Evolutionary conservation across 2,797 vertebrate species (phyloP), one percentile per base, ranked within the genome.

Genomic region (Ctenosaura bakeri): DNA sequence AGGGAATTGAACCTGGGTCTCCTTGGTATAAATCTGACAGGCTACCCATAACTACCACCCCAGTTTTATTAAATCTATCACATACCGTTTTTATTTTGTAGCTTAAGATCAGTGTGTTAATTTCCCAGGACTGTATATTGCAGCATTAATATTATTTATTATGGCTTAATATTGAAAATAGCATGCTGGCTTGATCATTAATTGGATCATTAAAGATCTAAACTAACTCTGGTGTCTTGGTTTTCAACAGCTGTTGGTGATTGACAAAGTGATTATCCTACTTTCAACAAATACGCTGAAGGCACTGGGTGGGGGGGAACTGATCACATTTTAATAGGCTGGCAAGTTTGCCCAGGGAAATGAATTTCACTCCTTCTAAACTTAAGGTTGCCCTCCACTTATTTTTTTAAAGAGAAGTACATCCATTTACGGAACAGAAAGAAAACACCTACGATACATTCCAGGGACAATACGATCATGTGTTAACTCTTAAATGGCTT

Each of bases 201-300:
- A 96, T 95, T 97, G 96, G 95, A 97, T 98, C 98, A 98, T 97
- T 98, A 97, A 98, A 97, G 96, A 97, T 97, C 97, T 98, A 97
- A 98, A 97, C 96, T 97, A 97, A 96, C 94, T 97, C 97, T 97
- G 97, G 97, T 96, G 95, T 96, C 93, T 92, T 73, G 94, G 96
- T 97, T 98, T 98, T 97, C 97, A 97, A 94, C 97, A 97, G 96
- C 98, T 97, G 97, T 97, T 97, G 98, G 98, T 98, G 98, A 97
- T 97, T 97, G 96, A 96, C 96, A 96, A 96, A 97, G 98, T 97
- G 98, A 98, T 98, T 98, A 97, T 97, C 96, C 94, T 6, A 90
- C 97, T 97, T 97, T 97, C 97, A 97, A 93, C 96, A 95, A 97
- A 97, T 95, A 97, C 94, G 95, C 93, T 91, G 94, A 62, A 93